Conservation (phyloP, 2,113 vertebrate genomes). For the Thinocorus orbignyianus region DNA sequence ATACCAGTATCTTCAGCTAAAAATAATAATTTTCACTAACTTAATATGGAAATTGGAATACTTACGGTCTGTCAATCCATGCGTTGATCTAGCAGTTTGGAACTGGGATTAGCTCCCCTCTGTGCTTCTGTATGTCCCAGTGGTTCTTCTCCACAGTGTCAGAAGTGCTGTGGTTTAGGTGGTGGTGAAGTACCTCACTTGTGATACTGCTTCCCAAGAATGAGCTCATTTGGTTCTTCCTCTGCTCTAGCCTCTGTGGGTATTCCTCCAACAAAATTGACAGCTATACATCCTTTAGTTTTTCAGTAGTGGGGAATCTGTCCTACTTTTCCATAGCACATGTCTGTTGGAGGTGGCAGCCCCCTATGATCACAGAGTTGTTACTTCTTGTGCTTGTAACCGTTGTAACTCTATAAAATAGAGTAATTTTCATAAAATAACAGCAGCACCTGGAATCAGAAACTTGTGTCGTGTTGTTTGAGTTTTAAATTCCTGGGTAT, state of each 20-base stretch:
- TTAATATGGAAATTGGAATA: not conserved
- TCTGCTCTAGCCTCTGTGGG: not conserved
- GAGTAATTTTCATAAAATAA: not conserved
- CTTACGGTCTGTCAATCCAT: rapidly evolving
- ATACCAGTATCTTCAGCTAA: not conserved
- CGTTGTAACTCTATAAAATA: not conserved
- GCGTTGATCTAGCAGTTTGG: not conserved
- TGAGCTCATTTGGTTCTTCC: not conserved
- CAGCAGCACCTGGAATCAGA: not conserved
- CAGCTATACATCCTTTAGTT: not conserved
- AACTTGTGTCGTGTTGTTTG: not conserved
- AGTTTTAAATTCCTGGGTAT: not conserved
- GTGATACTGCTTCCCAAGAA: not conserved
- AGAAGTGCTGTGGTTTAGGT: not conserved
- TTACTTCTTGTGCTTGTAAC: not conserved
- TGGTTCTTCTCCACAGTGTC: rapidly evolving
- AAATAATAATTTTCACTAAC: not conserved
- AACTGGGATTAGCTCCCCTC: not conserved
- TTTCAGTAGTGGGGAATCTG: not conserved
- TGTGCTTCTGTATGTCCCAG: rapidly evolving
- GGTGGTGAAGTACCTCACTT: not conserved
- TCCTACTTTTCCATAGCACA: not conserved
- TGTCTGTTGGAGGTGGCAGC: not conserved
- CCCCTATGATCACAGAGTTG: not conserved
- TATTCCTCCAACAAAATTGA: not conserved